phyloP scores from a whole-genome alignment of 2,113 vertebrate genomes.

The Embiotoca jacksoni region DNA sequence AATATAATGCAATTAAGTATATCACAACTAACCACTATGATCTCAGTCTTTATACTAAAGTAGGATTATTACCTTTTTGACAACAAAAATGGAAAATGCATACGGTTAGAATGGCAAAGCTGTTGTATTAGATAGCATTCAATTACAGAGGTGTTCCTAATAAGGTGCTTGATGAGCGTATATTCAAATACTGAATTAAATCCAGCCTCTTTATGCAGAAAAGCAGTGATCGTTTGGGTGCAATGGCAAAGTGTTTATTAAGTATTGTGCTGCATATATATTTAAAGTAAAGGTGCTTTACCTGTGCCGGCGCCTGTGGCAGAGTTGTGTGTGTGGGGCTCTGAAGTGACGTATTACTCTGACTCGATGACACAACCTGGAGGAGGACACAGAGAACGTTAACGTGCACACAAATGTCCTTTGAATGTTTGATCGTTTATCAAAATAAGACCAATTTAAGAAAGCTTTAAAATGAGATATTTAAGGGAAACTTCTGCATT shows the following conservation, averaged over 20 bases:
- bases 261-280: neutral
- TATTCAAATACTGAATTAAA: neutral
- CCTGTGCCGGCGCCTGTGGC: constrained; percentile 75
- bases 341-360: constrained; percentile 70
- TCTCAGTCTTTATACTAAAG: too few species aligned
- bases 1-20: too few species aligned
- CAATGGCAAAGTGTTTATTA: neutral
- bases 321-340: constrained; percentile 74
- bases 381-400: constrained; percentile 10
- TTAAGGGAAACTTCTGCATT: too few species aligned
- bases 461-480: too few species aligned
- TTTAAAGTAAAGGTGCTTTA: constrained; percentile 40
- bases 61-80: too few species aligned
- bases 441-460: too few species aligned
- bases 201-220: neutral
- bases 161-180: neutral
- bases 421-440: too few species aligned
- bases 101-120: too few species aligned
- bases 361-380: constrained; percentile 70
- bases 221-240: neutral
- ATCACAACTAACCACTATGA: too few species aligned
- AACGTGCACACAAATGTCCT: neutral
- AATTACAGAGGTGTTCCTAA: neutral
- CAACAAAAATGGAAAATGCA: too few species aligned
- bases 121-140: too few species aligned